Conservation (phyloP, 1,140 invertebrate species). For the Carposina sasakii region DNA sequence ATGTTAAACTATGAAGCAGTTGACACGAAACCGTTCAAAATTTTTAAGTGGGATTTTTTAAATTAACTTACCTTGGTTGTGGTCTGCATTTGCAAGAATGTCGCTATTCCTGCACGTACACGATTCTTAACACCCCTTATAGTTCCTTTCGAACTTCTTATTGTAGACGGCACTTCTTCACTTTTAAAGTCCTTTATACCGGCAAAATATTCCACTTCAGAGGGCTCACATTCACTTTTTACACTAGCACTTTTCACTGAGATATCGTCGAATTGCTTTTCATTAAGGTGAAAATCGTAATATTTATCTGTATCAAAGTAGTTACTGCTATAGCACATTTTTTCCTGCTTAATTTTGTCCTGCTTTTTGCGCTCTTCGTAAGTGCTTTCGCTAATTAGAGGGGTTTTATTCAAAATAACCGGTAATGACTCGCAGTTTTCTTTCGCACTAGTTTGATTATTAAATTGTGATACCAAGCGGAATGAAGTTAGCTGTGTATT, state of each 20-base stretch:
- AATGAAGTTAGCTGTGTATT: conserved; percentile 66
- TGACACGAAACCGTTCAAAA: conserved; percentile 26
- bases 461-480: conserved; percentile 67
- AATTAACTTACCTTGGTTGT: conserved; percentile 70
- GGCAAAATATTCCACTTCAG: conserved; percentile 82
- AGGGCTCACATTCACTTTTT: conserved; percentile 57
- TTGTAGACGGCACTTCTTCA: conserved; percentile 79
- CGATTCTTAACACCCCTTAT: conserved; percentile 94
- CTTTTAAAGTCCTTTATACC: conserved; percentile 84
- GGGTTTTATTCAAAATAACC: conserved; percentile 45
- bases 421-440: conserved; percentile 48
- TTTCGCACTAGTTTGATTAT: conserved; percentile 54
- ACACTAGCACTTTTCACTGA: conserved; percentile 60
- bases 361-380: conserved; percentile 77
- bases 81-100: conserved; percentile 88
- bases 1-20: conserved; percentile 35
- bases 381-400: conserved; percentile 77
- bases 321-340: conserved; percentile 67
- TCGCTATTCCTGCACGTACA: conserved; percentile 93
- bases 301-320: conserved; percentile 83
- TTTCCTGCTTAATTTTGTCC: conserved; percentile 71
- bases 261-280: conserved; percentile 76
- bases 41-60: conserved; percentile 18
- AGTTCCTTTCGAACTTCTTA: conserved; percentile 91
- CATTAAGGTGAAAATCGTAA: conserved; percentile 88